Percentiles rank a stretch among this genome's conserved stretches.
phyloP scores from a whole-genome alignment of 1,140 invertebrate species.

The Sinella curviseta region DNA sequence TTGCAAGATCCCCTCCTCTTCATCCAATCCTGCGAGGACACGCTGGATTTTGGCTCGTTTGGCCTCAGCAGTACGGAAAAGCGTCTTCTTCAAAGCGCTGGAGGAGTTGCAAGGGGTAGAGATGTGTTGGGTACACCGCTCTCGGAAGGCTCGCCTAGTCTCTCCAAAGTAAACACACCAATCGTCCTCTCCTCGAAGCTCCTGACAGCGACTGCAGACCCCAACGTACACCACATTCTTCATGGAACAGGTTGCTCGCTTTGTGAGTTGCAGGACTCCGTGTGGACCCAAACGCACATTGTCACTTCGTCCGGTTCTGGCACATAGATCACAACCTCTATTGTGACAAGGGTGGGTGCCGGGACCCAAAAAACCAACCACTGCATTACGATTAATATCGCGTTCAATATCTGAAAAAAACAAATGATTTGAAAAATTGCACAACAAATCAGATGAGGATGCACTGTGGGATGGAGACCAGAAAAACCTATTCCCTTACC shows the following conservation, averaged over 20 bases:
- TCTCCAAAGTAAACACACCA: neutral
- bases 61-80: neutral
- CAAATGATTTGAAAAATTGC: neutral
- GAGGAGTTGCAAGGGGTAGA: neutral
- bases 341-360: neutral
- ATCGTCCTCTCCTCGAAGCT: neutral
- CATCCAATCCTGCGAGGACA: neutral
- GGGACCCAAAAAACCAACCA: neutral
- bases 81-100: neutral
- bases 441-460: neutral
- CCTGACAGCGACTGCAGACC: neutral
- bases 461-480: neutral
- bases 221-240: neutral
- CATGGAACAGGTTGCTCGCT: neutral
- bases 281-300: too few species aligned
- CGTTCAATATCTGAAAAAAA: neutral
- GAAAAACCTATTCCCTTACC: neutral
- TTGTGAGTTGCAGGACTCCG: neutral
- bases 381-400: neutral
- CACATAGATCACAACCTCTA: neutral
- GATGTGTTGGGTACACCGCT: neutral
- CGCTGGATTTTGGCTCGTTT: neutral
- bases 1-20: neutral
- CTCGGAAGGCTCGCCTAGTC: neutral
- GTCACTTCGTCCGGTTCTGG: neutral